Conservation (phyloP, 2,113 vertebrate genomes). For the Tetrao urogallus region DNA sequence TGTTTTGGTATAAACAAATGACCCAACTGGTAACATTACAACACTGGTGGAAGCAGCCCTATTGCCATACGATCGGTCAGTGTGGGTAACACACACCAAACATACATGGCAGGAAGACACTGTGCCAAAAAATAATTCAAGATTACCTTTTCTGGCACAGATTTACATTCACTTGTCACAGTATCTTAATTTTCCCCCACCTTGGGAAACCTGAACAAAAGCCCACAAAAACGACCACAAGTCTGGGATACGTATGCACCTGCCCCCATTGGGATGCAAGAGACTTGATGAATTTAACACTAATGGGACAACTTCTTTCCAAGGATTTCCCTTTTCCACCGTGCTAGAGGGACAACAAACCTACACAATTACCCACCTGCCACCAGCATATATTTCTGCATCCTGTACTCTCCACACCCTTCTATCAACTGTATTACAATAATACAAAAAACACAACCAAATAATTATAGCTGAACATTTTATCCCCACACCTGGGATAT, state of each 20-base stretch:
- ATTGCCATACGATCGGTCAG: not conserved
- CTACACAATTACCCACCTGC: not conserved
- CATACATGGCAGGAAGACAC: slow-evolving; percentile 34
- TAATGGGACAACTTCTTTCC: not conserved
- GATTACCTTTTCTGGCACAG: slow-evolving; percentile 81
- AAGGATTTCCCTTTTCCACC: slow-evolving; percentile 25
- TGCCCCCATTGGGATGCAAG: not conserved
- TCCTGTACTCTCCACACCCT: not conserved
- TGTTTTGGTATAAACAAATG: slow-evolving; percentile 60
- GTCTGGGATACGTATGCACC: not conserved
- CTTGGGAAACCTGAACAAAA: slow-evolving; percentile 26
- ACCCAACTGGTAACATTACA: slow-evolving; percentile 30
- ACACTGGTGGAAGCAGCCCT: slow-evolving; percentile 40
- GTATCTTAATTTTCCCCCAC: slow-evolving; percentile 57
- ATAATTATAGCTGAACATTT: slow-evolving; percentile 31
- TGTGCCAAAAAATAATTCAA: slow-evolving; percentile 17
- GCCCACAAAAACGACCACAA: slow-evolving; percentile 27
- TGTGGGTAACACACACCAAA: slow-evolving; percentile 26
- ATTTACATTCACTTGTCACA: slow-evolving; percentile 92
- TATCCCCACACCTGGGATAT: slow-evolving; percentile 39
- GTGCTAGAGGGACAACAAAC: not conserved
- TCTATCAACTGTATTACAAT: slow-evolving; percentile 26
- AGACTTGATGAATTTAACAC: not conserved
- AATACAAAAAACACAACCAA: slow-evolving; percentile 37
- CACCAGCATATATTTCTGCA: not conserved